These are phyloP conservation scores for Huso huso DNA, from an alignment of 2,797 vertebrate genomes.

Conservation along the genomic window DNA sequence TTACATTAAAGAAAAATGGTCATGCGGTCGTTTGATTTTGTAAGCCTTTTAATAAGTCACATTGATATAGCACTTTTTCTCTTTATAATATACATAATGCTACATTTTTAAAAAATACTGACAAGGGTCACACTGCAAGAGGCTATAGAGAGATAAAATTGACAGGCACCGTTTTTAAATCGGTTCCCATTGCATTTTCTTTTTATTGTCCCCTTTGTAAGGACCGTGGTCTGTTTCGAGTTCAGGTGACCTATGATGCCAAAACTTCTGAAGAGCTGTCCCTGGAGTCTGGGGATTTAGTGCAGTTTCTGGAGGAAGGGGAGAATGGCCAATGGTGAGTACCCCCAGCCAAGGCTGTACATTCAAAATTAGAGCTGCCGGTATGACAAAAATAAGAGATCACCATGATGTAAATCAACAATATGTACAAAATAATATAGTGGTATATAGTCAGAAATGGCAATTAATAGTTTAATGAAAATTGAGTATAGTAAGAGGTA, in stretches of 20 bases:
- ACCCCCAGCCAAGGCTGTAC: background rate
- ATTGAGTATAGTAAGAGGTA: too few species aligned
- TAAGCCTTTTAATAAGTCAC: too few species aligned
- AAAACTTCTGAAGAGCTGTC: slow-evolving; percentile 50
- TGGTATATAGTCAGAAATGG: background rate
- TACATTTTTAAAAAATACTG: too few species aligned
- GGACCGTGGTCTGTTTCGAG: slow-evolving; percentile 60
- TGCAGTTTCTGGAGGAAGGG: slow-evolving; percentile 70
- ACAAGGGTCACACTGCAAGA: too few species aligned
- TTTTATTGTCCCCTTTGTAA: slow-evolving; percentile 39
- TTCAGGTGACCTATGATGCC: slow-evolving; percentile 69
- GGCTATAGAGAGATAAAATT: background rate
- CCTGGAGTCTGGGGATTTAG: slow-evolving; percentile 62
- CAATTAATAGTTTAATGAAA: too few species aligned
- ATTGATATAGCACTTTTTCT: too few species aligned
- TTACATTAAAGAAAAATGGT: too few species aligned
- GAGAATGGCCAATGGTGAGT: slow-evolving; percentile 69
- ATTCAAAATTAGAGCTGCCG: too few species aligned
- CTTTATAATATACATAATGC: too few species aligned
- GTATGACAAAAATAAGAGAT: too few species aligned
- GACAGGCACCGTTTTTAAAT: slow-evolving; percentile 7
- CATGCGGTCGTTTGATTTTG: too few species aligned
- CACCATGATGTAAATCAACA: too few species aligned
- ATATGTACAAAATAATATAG: background rate
- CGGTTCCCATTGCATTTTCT: slow-evolving; percentile 10